Evolutionary conservation across 1,140 invertebrate genomes (phyloP).

Genomic region (Drosophila aff.): DNA sequence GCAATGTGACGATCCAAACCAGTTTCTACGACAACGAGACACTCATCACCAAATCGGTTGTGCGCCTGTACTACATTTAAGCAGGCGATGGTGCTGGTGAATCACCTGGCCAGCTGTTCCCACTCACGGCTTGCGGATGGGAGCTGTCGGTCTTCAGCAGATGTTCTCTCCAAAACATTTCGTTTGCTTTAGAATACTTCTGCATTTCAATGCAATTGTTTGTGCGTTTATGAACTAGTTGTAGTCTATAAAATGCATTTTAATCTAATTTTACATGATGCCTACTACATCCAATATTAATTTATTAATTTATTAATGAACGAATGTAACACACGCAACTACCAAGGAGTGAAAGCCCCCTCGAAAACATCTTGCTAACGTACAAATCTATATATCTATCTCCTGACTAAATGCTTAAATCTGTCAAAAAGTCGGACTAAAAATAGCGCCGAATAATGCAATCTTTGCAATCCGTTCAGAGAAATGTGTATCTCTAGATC

Average conservation of each 20-base stretch:
- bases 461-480: conserved; percentile 19
- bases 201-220: conserved; percentile 77
- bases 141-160: conserved; percentile 14
- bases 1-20: conserved; percentile 99
- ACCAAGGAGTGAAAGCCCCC: conserved; percentile 12
- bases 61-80: conserved; percentile 97
- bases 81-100: conserved; percentile 29
- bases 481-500: conserved; percentile 26
- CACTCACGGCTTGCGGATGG: conserved; percentile 3
- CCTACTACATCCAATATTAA: conserved; percentile 39
- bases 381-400: conserved; percentile 20
- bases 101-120: conserved; percentile 43
- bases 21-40: conserved; percentile 99
- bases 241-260: conserved; percentile 77
- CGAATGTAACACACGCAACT: conserved; percentile 50
- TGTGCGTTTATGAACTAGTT: conserved; percentile 67
- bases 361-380: conserved; percentile 16
- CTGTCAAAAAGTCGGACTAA: conserved; percentile 19
- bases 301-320: conserved; percentile 72
- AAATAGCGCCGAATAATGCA: conserved; percentile 29
- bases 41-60: conserved; percentile 97
- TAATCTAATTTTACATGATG: conserved; percentile 62
- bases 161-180: conserved; percentile 14
- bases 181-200: conserved; percentile 30
- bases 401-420: conserved; percentile 22